Conservation (phyloP, 1,140 invertebrate species). For the Caenorhabditis remanei region DNA sequence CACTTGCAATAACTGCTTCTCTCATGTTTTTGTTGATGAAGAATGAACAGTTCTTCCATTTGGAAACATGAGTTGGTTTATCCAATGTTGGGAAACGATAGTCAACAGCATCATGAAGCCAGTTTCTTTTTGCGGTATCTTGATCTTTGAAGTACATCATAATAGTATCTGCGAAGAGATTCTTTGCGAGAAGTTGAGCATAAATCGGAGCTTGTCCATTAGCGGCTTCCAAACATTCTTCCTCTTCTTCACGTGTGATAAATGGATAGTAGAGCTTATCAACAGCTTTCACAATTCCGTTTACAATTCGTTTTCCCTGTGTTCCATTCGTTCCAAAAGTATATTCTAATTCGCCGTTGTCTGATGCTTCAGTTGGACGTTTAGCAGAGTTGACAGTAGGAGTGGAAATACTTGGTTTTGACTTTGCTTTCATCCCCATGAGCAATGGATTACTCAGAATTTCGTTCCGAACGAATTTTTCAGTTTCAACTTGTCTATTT, state of each 20-base stretch:
- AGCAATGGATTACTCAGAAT: background rate
- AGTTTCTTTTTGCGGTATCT: slow-evolving; percentile 44
- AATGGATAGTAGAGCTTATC: slow-evolving; percentile 46
- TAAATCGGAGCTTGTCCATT: slow-evolving; percentile 52
- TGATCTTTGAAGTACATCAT: slow-evolving; percentile 62
- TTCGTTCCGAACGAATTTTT: background rate
- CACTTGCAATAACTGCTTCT: slow-evolving; percentile 42
- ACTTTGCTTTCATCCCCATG: background rate
- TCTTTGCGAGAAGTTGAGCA: slow-evolving; percentile 41
- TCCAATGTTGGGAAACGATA: slow-evolving; percentile 58
- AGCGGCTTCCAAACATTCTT: slow-evolving; percentile 29
- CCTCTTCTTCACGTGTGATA: slow-evolving; percentile 38
- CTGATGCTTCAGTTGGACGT: background rate
- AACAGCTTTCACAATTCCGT: slow-evolving; percentile 34
- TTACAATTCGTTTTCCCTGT: slow-evolving; percentile 36
- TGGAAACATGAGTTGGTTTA: slow-evolving; percentile 43
- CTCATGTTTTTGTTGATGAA: slow-evolving; percentile 64
- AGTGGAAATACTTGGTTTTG: background rate
- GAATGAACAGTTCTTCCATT: slow-evolving; percentile 62
- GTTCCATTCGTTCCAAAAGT: slow-evolving; percentile 49
- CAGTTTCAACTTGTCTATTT: background rate
- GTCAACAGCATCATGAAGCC: slow-evolving; percentile 63
- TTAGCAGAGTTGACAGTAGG: background rate
- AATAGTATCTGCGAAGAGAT: slow-evolving; percentile 56
- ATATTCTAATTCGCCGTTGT: slow-evolving; percentile 3